Evolutionary conservation across 1,140 invertebrate species (phyloP), one percentile per base, ranked within the genome.

Genomic region (Psix sp.): DNA sequence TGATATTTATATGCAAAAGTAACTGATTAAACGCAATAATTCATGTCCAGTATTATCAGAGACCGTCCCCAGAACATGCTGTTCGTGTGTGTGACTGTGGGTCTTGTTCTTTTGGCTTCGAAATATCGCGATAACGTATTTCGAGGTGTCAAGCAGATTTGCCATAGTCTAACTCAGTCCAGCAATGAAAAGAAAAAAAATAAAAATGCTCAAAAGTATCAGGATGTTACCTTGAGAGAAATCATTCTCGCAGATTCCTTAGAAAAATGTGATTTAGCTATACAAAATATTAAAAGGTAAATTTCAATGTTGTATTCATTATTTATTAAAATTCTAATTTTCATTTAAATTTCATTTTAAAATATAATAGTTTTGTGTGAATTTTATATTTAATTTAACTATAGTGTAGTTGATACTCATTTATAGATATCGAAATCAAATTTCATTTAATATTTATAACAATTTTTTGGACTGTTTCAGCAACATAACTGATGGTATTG

Each of bases 71-170:
- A 78, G 45, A 82, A 83, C 31, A 85, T 86, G 83, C 78, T 84
- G 62, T 78, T 84, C 14, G 72, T 83, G 46, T 86, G 84, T 52
- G 77, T 85, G 35, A 86, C 83, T 35, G 80, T 85, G 24, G 85
- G 84, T 21, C 71, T 86, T 10, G 81, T 84, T 10, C 52, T 86
- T 10, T 51, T 86, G 38, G 84, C 81, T n/a, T 85, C 84, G 35
- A 86, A 85, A 66, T 87, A 86, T 67, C 83, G 80, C 72, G 76
- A 80, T 10, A 86, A 87, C 73, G 82, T 87, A 24, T 71, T 84
- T 74, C 73, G 71, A 54, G 80, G 82, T 13, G 79, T 86, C 13
- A 82, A 83, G 60, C 76, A 82, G 11, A 36, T 87, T 6, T 85
- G 80, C 49, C 60, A 83, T 36, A 78, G 70, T 67, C 70, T 86